Evolutionary conservation across 2,113 vertebrate genomes (phyloP), one percentile per base, ranked within the genome.

Genomic region (Pterocles burchelli): DNA sequence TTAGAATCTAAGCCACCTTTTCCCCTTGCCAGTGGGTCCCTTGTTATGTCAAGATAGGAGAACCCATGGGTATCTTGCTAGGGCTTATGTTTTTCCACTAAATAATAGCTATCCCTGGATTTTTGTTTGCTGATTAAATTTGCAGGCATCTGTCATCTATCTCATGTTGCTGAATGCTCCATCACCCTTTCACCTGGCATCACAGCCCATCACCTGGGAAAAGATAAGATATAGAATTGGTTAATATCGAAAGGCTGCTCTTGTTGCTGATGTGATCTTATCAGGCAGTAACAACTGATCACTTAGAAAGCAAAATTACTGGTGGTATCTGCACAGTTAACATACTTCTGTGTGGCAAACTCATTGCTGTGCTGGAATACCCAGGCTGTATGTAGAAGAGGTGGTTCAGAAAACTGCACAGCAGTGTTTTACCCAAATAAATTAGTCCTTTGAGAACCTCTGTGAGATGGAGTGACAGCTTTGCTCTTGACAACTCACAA

Each of bases 251-350:
- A 95, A 89, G 67, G 28, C 74, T 94, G 68, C 36, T 49, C 26
- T 15, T 96, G 87, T 58, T 97, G 78, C 55, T 95, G 89, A 90
- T 94, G 76, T 58, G 96, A 97, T 98, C 85, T 97, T 98, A 97
- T 97, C 97, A 88, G 58, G 19, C 54, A n/a, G 20, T 81, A 97
- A 93, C 91, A 91, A 96, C 77, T 89, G 90, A 97, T 96, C 81
- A 92, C 76, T 97, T 95, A 96, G 79, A 93, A 87, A 45, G 59
- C n/a, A 81, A 78, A 95, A 85, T 78, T 91, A 90, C 88, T 81
- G 75, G 59, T 57, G 76, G 36, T 46, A 78, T 80, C 45, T 75
- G 19, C 26, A 61, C 19, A 43, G 55, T 76, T 82, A 70, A 68
- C 36, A 5, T 71, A 54, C 20, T 94, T 88, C 38, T 48, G 4